Evolutionary conservation across 2,113 vertebrate species (phyloP).

Genomic region (Rhegmatorhina hoffmannsi): DNA sequence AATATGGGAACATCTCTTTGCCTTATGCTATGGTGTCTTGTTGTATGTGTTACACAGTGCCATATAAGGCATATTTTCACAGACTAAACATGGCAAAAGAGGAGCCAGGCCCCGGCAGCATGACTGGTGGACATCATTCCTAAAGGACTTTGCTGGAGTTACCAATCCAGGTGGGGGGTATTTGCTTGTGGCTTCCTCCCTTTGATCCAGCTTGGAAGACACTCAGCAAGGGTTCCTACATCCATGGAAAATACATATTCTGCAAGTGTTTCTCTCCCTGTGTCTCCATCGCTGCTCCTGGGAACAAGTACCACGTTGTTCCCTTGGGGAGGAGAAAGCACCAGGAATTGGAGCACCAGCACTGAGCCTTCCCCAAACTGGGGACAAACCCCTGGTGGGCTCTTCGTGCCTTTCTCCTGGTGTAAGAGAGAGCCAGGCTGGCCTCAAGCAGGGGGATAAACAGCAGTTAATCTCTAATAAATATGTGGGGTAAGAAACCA

Average conservation of each 20-base stretch:
- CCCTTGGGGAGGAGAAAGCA: fast-evolving
- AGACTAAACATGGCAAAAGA: background rate
- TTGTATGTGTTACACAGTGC: background rate
- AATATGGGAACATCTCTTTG: background rate
- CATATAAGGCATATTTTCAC: background rate
- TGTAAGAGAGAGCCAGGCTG: background rate
- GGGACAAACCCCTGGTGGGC: background rate
- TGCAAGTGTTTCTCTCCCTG: background rate
- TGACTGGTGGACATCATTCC: background rate
- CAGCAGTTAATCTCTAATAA: background rate
- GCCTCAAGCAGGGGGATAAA: background rate
- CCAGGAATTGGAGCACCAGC: background rate
- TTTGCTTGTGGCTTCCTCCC: fast-evolving
- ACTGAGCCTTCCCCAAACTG: background rate
- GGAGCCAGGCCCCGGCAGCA: background rate
- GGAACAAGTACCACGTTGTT: background rate
- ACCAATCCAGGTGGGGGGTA: background rate
- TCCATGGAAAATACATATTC: background rate
- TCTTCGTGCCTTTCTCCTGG: background rate
- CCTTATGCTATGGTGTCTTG: background rate
- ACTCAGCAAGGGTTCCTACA: background rate
- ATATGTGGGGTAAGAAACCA: background rate
- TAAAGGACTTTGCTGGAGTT: background rate
- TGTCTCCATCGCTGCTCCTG: background rate
- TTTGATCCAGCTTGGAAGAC: background rate